A percentile compares a stretch with the other conserved stretches of the same genome.
Conservation (phyloP, 2,113 vertebrate genomes). For the Cephalopholis sonnerati region DNA sequence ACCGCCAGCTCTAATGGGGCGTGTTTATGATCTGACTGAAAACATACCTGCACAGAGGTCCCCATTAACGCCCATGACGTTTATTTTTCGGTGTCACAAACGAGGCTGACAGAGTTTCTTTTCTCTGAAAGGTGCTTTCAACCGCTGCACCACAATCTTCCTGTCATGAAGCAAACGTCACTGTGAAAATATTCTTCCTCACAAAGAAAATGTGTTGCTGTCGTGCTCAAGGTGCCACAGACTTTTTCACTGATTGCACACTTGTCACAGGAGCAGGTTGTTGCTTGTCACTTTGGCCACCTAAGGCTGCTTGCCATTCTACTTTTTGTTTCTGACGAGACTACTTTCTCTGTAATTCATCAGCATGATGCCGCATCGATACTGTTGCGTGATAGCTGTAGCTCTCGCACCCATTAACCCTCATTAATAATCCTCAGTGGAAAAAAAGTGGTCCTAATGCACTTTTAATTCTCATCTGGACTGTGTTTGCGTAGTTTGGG, state of each 20-base stretch:
- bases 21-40: slow-evolving; percentile 61
- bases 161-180: slow-evolving; percentile 64
- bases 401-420: slow-evolving; percentile 11
- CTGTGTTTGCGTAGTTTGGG: neutral
- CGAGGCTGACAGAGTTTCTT: slow-evolving; percentile 48
- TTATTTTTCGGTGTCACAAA: slow-evolving; percentile 59
- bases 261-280: slow-evolving; percentile 48
- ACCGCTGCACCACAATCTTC: slow-evolving; percentile 68
- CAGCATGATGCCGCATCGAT: slow-evolving; percentile 1
- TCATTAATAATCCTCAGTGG: slow-evolving; percentile 12
- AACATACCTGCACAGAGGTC: slow-evolving; percentile 47
- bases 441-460: neutral
- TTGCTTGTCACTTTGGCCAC: slow-evolving; percentile 58
- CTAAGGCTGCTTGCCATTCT: slow-evolving; percentile 51
- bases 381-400: slow-evolving; percentile 14
- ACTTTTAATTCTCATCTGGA: neutral
- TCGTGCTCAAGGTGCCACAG: slow-evolving; percentile 49
- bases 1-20: slow-evolving; percentile 53
- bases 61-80: slow-evolving; percentile 43
- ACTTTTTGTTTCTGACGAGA: neutral
- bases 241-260: slow-evolving; percentile 66
- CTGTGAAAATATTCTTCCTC: slow-evolving; percentile 53
- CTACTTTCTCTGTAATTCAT: neutral
- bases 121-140: slow-evolving; percentile 69
- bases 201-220: slow-evolving; percentile 47